Percentiles rank a stretch among this genome's conserved stretches.
Conservation (phyloP, 2,797 vertebrate genomes). For the Mus caroli region DNA sequence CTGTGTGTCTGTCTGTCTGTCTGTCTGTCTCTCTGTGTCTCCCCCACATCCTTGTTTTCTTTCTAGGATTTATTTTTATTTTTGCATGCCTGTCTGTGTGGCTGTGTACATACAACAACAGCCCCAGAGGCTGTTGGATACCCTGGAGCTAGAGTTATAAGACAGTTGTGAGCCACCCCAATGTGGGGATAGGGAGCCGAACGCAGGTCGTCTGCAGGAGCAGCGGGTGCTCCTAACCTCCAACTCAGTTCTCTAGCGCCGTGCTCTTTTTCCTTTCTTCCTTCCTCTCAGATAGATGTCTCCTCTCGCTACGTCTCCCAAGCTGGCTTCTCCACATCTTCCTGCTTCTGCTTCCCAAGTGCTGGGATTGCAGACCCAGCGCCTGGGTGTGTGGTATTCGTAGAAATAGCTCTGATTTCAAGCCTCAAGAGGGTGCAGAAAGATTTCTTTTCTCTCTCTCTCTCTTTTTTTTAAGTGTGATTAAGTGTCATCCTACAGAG, state of each 20-base stretch:
- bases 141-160: background rate
- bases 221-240: no score
- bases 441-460: background rate
- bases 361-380: background rate
- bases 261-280: background rate
- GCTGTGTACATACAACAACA: background rate
- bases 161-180: background rate
- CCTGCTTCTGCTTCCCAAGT: background rate
- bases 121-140: background rate
- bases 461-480: background rate
- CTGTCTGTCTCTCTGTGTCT: no score
- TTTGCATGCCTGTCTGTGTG: background rate
- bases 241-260: background rate
- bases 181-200: background rate
- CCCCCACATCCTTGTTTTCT: background rate
- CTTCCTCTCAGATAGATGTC: background rate
- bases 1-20: no score
- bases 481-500: background rate
- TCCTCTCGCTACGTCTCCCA: no score
- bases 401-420: constrained; percentile 10
- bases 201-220: background rate
- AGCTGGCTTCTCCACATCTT: background rate
- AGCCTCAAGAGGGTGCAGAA: background rate
- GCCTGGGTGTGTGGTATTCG: background rate
- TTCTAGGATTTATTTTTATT: background rate